phyloP scores from a whole-genome alignment of 2,113 vertebrate species.

The Vanacampus margaritifer region DNA sequence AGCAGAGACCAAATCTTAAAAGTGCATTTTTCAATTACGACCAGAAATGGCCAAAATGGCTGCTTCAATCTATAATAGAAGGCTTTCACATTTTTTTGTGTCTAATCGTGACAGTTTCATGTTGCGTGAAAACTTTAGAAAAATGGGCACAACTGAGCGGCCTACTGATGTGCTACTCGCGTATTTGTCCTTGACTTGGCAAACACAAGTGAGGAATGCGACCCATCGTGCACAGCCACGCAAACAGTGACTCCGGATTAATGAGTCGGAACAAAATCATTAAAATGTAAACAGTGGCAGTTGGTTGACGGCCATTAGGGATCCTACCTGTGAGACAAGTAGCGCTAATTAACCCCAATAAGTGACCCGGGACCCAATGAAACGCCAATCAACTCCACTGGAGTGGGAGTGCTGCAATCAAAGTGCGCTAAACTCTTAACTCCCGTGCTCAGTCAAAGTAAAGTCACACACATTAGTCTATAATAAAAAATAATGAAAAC shows the following conservation, averaged over 20 bases:
- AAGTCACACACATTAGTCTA: slow-evolving; percentile 24
- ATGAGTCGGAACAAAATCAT: slow-evolving; percentile 50
- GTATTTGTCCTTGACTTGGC: not conserved
- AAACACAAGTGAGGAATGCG: not conserved
- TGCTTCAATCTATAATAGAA: no score
- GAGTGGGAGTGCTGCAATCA: slow-evolving; percentile 26
- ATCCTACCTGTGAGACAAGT: slow-evolving; percentile 47
- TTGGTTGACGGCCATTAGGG: slow-evolving; percentile 42
- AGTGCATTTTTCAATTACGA: not conserved
- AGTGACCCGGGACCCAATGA: slow-evolving; percentile 44
- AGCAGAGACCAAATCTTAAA: not conserved
- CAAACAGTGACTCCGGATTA: slow-evolving; percentile 37
- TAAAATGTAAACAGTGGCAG: slow-evolving; percentile 49
- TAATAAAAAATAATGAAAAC: slow-evolving; percentile 7
- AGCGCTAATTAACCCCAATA: slow-evolving; percentile 56
- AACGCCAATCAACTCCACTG: slow-evolving; percentile 16
- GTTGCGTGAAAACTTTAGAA: not conserved
- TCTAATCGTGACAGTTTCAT: not conserved
- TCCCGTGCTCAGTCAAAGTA: slow-evolving; percentile 11
- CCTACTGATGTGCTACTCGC: no score
- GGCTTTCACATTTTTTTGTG: not conserved
- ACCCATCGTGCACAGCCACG: slow-evolving; percentile 1
- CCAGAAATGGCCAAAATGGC: not conserved
- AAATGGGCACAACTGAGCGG: no score
- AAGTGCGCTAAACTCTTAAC: slow-evolving; percentile 12